Evolutionary conservation across 1,140 invertebrate species (phyloP), one percentile per base, ranked within the genome.

Genomic region (Drosophila sproati): DNA sequence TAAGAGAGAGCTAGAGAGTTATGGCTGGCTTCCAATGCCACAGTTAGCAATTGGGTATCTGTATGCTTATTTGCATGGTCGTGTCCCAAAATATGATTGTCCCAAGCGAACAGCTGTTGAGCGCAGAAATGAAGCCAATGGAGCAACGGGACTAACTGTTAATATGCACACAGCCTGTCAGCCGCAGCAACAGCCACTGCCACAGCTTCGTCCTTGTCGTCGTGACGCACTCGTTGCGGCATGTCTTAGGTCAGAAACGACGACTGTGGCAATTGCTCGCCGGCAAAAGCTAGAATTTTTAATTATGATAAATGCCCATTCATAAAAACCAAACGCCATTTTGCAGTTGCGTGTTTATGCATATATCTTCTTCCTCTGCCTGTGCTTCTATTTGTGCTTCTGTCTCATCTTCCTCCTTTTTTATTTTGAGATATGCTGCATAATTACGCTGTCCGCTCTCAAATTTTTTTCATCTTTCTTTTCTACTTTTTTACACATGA

Each of bases 251-350:
- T 88, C 83, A 88, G 85, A 83, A 89, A 88, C 77, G 72, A 68
- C 55, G 82, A 63, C 64, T 67, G 45, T 48, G 63, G 57, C 60
- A 50, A n/a, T 61, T 37, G 39, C 47, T 64, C 37, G 67, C 45
- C 67, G 57, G 56, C 43, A 41, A 31, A 57, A 50, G 73, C 68
- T 60, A 74, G 83, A 80, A 88, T 88, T 88, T 88, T 89, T 88
- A 88, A 88, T 88, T 88, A 88, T 88, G 83, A 88, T 88, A 88
- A 88, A 88, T 88, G 85, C 70, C 59, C 80, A 88, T 88, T 88
- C 83, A 88, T 88, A 88, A 89, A 89, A 83, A 83, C 57, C 63
- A 70, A 78, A 87, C 83, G 73, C 67, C 73, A 83, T 83, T 20
- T 20, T 87, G 68, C 75, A 68, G 83, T 89, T 87, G 83, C 83